Evolutionary conservation across 2,888 invertebrate genomes (phyloP).

Genomic region (Dicyrtomina minuta): DNA sequence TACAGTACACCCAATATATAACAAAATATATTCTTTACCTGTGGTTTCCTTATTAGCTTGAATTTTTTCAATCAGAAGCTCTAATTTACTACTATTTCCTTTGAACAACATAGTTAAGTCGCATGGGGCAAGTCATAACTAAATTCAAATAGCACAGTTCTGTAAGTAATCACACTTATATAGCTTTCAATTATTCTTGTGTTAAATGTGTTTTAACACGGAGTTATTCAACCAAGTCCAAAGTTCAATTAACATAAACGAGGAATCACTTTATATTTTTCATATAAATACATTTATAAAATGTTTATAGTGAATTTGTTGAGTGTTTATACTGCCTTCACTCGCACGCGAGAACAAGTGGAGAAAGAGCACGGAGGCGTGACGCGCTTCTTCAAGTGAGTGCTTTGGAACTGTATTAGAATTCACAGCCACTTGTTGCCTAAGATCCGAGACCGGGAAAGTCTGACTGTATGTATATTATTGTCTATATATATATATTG

Average conservation of each 20-base stretch:
- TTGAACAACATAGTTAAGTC: slow-evolving; percentile 72
- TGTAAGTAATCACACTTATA: slow-evolving; percentile 4
- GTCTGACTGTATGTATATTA: not conserved
- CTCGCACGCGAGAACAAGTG: not conserved
- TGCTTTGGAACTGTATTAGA: not conserved
- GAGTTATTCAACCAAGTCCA: too few relatives aligned
- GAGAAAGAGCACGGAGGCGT: not conserved
- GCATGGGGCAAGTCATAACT: slow-evolving; percentile 27
- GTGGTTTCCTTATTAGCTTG: slow-evolving; percentile 75
- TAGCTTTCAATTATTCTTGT: not conserved
- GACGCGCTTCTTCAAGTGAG: not conserved
- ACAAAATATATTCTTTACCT: slow-evolving; percentile 28
- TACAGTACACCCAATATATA: too few relatives aligned
- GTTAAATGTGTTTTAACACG: too few relatives aligned
- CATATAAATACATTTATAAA: too few relatives aligned
- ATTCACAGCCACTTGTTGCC: slow-evolving; percentile 27
- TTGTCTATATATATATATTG: too few relatives aligned
- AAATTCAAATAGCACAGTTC: not conserved
- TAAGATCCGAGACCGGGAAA: not conserved
- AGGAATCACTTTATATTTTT: too few relatives aligned
- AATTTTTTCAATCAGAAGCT: slow-evolving; percentile 82
- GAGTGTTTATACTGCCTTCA: not conserved
- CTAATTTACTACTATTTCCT: slow-evolving; percentile 79
- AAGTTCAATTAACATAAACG: too few relatives aligned
- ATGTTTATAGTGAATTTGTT: too few relatives aligned